Evolutionary conservation across 2,888 invertebrate genomes (phyloP).

Genomic region (Cordilura impudica): DNA sequence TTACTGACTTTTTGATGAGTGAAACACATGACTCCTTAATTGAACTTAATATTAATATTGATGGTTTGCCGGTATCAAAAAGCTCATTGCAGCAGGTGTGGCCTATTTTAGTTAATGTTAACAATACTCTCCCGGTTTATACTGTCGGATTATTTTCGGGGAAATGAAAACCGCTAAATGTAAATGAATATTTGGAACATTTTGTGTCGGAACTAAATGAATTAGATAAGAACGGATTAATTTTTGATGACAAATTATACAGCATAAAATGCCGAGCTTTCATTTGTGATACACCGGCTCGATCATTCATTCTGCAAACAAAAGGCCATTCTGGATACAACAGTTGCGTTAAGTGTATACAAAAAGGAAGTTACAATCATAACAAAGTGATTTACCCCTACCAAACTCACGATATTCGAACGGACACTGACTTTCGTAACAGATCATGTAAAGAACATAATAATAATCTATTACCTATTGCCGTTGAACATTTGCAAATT

Average conservation of each 20-base stretch:
- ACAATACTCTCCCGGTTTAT: not conserved
- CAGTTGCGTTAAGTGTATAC: slow-evolving; percentile 7
- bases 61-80: slow-evolving; percentile 19
- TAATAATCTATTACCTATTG: not conserved
- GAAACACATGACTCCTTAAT: too few relatives aligned
- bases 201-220: slow-evolving; percentile 24
- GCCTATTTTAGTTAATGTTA: slow-evolving; percentile 21
- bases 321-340: not conserved
- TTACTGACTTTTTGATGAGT: too few relatives aligned
- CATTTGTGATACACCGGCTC: slow-evolving; percentile 38
- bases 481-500: slow-evolving; percentile 38
- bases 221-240: slow-evolving; percentile 9
- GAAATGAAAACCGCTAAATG: slow-evolving; percentile 5
- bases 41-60: slow-evolving; percentile 20
- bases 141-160: slow-evolving; percentile 5
- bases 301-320: slow-evolving; percentile 9
- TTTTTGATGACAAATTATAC: not conserved
- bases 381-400: not conserved
- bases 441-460: slow-evolving; percentile 30
- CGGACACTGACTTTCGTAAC: not conserved
- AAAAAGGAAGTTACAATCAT: not conserved
- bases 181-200: slow-evolving; percentile 15
- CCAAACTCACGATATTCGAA: not conserved
- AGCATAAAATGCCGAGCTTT: too few relatives aligned
- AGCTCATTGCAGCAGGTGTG: slow-evolving; percentile 14